Base-by-base conservation (phyloP, 2,888 invertebrate species). In the Dinocampus coccinellae region DNA sequence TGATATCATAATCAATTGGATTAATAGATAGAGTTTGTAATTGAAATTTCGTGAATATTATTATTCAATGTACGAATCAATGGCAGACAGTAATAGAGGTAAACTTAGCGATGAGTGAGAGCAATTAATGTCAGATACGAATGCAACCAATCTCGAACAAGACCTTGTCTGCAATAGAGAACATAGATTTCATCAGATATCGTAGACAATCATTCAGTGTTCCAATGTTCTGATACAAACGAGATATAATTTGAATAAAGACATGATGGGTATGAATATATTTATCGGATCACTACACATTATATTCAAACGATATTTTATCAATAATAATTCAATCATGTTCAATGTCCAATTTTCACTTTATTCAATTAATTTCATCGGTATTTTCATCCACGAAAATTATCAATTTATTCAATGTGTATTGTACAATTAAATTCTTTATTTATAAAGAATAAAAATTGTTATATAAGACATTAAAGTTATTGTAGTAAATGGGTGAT, bases 1-100 rank as follows among this genome's bases (percentile, higher is more conserved):
- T 55, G 20, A 39, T n/a, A 42, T 62, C 26, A 16, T n/a, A 3
- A n/a, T 11, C 55, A 55, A 55, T 24, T 58, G 33, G 58, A 58
- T 58, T 33, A 3, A 34, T 20, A 26, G 55, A 34, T 65, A 55
- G 6, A 55, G 52, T 53, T 47, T 22, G 34, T 65, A 65, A 65
- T 65, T 55, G 65, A 65, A 65, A 65, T 24, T 34, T 65, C 34
- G 34, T 55, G 20, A 53, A 13, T n/a, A 47, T 3, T 63, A 13
- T 1, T 16, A 34, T 58, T 34, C 16, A 34, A 33, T 58, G 33
- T 9, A 20, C 4, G 6, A 20, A 29, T 55, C 13, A 33, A 11
- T 47, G 16, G 34, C 47, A 22, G 42, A 20, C 22, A 22, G 26
- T 64, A 33, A 26, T 26, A 20, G n/a, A n/a, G n/a, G n/a, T 47